phyloP scores from a whole-genome alignment of 2,888 invertebrate genomes.

The Acleris holmiana region DNA sequence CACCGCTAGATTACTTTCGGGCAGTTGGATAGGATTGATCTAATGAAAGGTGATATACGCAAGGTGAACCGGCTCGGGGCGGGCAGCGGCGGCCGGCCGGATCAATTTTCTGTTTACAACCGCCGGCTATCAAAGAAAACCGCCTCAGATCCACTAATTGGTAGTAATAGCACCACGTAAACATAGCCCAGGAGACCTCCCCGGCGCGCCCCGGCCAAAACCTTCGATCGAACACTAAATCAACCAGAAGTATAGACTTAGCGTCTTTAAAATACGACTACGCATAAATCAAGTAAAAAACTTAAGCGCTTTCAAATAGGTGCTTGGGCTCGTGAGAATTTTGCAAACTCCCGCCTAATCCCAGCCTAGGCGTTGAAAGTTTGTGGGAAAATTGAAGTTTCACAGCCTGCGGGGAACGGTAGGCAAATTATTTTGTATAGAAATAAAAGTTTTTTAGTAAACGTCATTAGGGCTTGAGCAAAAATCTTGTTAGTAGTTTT shows the following conservation, averaged over 20 bases:
- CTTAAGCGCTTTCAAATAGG: slow-evolving; percentile 16
- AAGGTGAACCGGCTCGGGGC: slow-evolving; percentile 48
- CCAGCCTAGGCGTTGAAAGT: slow-evolving; percentile 6
- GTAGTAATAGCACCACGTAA: slow-evolving; percentile 64
- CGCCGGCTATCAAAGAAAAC: slow-evolving; percentile 72
- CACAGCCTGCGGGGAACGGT: slow-evolving; percentile 2
- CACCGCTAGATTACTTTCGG: slow-evolving; percentile 35
- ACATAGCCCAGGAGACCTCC: slow-evolving; percentile 51
- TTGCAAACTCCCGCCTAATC: slow-evolving; percentile 20
- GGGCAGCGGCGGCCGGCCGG: slow-evolving; percentile 57
- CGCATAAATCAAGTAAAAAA: slow-evolving; percentile 31
- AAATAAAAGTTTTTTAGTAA: background rate
- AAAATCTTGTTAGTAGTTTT: background rate
- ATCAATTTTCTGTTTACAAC: slow-evolving; percentile 80
- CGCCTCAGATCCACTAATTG: slow-evolving; percentile 72
- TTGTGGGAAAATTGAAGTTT: slow-evolving; percentile 4
- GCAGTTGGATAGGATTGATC: slow-evolving; percentile 45
- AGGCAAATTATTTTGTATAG: background rate
- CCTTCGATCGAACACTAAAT: slow-evolving; percentile 33
- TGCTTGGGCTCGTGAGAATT: slow-evolving; percentile 31
- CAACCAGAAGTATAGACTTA: slow-evolving; percentile 35
- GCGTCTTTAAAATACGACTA: slow-evolving; percentile 27
- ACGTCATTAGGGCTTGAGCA: background rate
- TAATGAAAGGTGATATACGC: slow-evolving; percentile 52
- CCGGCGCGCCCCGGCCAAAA: slow-evolving; percentile 21